Conservation (phyloP, 2,888 invertebrate genomes). For the Cephus rjabovi region DNA sequence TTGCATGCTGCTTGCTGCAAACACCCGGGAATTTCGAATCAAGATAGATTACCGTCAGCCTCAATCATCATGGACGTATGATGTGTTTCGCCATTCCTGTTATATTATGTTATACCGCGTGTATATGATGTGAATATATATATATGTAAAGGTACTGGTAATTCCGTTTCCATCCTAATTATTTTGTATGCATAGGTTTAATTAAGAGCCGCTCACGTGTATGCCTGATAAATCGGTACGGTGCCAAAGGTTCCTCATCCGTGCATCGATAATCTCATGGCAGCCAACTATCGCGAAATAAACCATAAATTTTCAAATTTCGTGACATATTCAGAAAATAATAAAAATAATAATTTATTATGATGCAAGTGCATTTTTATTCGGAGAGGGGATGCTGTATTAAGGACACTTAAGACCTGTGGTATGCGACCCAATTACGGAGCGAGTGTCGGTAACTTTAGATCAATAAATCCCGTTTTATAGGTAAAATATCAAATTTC, state of each 20-base stretch:
- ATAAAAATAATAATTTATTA: background rate
- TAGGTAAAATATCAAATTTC: slow-evolving; percentile 57
- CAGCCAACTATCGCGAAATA: slow-evolving; percentile 34
- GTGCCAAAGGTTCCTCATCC: slow-evolving; percentile 47
- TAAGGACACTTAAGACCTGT: background rate
- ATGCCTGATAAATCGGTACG: slow-evolving; percentile 22
- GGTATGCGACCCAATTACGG: slow-evolving; percentile 54
- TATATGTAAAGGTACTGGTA: background rate
- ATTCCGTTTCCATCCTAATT: background rate
- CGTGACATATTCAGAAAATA: background rate
- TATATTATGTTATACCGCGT: background rate
- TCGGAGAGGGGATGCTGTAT: background rate
- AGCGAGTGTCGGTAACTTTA: slow-evolving; percentile 60
- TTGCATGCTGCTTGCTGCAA: slow-evolving; percentile 14
- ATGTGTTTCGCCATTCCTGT: background rate
- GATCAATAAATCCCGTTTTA: slow-evolving; percentile 62
- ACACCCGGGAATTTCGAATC: slow-evolving; percentile 26
- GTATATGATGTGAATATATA: background rate
- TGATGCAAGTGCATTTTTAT: background rate
- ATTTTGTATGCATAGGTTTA: slow-evolving; percentile 43
- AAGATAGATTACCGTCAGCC: slow-evolving; percentile 25
- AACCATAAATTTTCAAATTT: slow-evolving; percentile 40
- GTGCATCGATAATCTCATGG: slow-evolving; percentile 47
- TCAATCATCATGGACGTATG: slow-evolving; percentile 1
- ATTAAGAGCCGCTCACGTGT: slow-evolving; percentile 49